Evolutionary conservation across 2,113 vertebrate species (phyloP).

Genomic region (Promerops cafer): DNA sequence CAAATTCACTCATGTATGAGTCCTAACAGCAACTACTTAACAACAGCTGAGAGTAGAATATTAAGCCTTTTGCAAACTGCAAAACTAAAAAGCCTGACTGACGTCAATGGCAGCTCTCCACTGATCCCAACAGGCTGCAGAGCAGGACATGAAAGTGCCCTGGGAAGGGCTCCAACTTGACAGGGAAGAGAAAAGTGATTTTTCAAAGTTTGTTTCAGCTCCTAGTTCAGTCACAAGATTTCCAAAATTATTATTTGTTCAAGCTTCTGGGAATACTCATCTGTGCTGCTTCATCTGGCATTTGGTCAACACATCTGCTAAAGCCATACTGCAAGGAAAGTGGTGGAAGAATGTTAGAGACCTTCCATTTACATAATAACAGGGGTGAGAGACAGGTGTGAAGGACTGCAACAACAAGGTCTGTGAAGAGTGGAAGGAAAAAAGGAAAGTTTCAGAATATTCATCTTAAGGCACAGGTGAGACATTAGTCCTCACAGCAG

Average conservation of each 20-base stretch:
- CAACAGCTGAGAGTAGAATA: not conserved
- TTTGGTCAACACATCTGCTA: not conserved
- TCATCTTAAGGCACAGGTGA: not conserved
- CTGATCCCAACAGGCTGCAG: not conserved
- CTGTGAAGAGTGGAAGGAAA: not conserved
- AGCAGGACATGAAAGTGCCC: not conserved
- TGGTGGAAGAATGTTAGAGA: not conserved
- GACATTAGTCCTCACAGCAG: not conserved
- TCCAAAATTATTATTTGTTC: not conserved
- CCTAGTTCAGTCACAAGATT: not conserved
- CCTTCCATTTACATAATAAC: not conserved
- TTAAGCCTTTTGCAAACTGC: not conserved
- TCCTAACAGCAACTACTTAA: not conserved
- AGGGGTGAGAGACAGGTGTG: not conserved
- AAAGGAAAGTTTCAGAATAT: not conserved
- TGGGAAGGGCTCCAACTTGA: slow-evolving; percentile 8
- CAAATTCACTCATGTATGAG: slow-evolving; percentile 20
- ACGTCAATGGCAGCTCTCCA: not conserved
- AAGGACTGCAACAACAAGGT: not conserved
- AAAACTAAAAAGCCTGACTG: not conserved
- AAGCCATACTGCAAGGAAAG: not conserved
- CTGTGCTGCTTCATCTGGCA: not conserved
- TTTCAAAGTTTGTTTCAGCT: not conserved
- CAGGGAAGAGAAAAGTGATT: not conserved
- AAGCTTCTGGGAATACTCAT: not conserved